Evolutionary conservation across 2,888 invertebrate species (phyloP).

Genomic region (Chalcis sispes): DNA sequence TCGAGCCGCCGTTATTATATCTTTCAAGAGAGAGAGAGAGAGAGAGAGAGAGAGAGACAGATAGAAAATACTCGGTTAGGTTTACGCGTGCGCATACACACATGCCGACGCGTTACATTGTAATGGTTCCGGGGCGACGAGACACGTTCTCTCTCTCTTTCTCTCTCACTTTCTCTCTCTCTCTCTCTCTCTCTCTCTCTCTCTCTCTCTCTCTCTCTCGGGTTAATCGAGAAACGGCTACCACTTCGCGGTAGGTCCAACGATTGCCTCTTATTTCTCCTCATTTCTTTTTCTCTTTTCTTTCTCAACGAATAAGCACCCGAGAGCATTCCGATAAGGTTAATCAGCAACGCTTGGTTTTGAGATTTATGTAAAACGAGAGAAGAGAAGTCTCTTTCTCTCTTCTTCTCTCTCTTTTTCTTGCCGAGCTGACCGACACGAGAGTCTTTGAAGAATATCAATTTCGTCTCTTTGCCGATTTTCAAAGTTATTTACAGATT

Average conservation of each 20-base stretch:
- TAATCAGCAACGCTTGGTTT: conserved; percentile 56
- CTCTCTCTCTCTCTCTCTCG: background rate
- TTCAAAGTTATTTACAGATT: background rate
- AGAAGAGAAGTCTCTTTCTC: conserved; percentile 12
- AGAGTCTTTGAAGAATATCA: no score
- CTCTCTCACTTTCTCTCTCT: background rate
- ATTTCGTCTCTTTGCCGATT: conserved; percentile 9
- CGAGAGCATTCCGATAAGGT: conserved; percentile 58
- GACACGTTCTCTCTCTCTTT: background rate
- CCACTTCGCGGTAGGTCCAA: conserved; percentile 57
- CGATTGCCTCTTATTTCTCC: background rate
- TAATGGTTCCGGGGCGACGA: conserved; percentile 37
- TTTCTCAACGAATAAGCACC: conserved; percentile 36
- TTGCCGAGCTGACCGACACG: background rate
- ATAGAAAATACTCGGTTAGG: no score
- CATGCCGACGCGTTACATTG: conserved; percentile 37
- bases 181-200: conserved; percentile 5
- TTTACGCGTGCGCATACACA: conserved; percentile 30
- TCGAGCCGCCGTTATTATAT: no score
- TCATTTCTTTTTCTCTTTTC: conserved; percentile 16
- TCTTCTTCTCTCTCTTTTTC: no score
- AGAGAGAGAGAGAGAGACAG: no score
- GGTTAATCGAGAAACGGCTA: conserved; percentile 55
- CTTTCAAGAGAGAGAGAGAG: background rate
- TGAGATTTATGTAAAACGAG: conserved; percentile 56